Evolutionary conservation across 2,113 vertebrate genomes (phyloP), one percentile per base, ranked within the genome.

Genomic region (Barbus barbus): DNA sequence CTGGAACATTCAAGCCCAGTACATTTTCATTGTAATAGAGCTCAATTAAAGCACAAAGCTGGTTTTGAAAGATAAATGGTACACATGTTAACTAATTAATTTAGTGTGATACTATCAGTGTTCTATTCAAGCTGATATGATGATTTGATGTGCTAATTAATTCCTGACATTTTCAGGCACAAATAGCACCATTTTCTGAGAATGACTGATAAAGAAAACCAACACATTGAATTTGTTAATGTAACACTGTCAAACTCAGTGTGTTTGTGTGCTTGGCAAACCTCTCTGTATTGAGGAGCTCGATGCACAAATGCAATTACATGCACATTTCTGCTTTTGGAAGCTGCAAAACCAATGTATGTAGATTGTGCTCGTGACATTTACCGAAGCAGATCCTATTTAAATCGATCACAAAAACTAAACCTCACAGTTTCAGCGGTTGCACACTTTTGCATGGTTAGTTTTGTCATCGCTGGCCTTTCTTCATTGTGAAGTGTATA

Each of bases 391-490:
- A 16, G 46, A 48, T 48, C 46, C 4, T 48, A 16, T 18, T 14
- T 31, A 31, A 65, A 28, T 28, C 60, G n/a, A n/a, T n/a, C n/a
- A n/a, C n/a, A 5, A 4, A 16, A 3, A n/a, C 63, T 67, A 33
- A 67, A 31, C 3, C 63, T 67, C 63, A 18, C 61, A 31, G 28
- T 65, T 65, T 65, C 61, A 18, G 61, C 58, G 73, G 60, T 16
- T 81, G 61, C 71, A 53, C 28, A 51, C 58, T 73, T 48, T 22
- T 81, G 61, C 69, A 53, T 36, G 65, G 78, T 78, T 84, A 82
- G 78, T 83, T 82, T 22, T 87, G 83, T 81, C 86, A 84, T 63
- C 80, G 60, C 71, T 75, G 71, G 76, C 26, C 69, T 46, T 60
- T 33, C 24, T n/a, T n/a, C n/a, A n/a, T n/a, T n/a, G n/a, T n/a